phyloP scores from a whole-genome alignment of 2,797 vertebrate species.

The Chrosomus eos region DNA sequence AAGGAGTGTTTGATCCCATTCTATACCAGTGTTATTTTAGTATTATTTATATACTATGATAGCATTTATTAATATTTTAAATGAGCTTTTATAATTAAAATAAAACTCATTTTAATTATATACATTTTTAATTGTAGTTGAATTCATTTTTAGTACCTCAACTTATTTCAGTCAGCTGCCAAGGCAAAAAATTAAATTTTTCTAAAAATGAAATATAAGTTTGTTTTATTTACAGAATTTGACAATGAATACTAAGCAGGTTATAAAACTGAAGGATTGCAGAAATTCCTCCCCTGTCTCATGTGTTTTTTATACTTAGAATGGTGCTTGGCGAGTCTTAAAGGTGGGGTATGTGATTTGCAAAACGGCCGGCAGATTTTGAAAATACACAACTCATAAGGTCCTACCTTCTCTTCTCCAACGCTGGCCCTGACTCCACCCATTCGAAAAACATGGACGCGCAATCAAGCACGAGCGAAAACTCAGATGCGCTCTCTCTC shows the following conservation, averaged over 20 bases:
- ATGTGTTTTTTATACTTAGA: background rate
- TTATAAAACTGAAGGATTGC: background rate
- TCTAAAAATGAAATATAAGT: background rate
- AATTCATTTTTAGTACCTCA: background rate
- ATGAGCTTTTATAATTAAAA: background rate
- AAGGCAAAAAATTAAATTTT: too few species aligned
- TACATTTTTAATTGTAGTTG: background rate
- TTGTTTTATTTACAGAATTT: background rate
- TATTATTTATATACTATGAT: background rate
- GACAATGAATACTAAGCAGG: background rate
- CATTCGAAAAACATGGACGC: too few species aligned
- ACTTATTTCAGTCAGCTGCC: background rate
- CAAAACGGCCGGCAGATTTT: too few species aligned
- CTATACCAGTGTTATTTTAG: background rate
- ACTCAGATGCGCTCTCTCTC: too few species aligned
- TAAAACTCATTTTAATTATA: background rate
- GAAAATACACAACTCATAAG: too few species aligned
- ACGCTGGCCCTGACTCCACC: too few species aligned
- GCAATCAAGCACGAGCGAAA: too few species aligned
- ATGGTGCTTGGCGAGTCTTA: background rate
- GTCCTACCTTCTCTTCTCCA: too few species aligned
- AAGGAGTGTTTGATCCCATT: slow-evolving; percentile 42
- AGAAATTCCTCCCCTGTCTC: background rate
- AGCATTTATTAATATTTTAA: background rate
- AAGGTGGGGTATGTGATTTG: too few species aligned